Evolutionary conservation across 1,140 invertebrate genomes (phyloP), one percentile per base, ranked within the genome.

Genomic region (Magallana angulata): DNA sequence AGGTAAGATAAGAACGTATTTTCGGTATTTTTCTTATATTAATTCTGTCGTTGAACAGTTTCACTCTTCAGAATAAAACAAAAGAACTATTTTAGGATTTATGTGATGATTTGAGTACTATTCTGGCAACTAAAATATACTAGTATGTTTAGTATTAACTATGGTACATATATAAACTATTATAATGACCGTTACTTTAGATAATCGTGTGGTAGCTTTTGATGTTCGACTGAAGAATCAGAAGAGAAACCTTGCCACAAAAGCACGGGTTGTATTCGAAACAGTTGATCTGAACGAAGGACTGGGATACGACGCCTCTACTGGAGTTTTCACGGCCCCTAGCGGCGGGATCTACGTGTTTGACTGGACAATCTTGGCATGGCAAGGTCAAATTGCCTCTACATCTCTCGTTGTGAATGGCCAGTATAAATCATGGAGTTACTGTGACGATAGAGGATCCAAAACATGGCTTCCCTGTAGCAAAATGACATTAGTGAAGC

Each of bases 231-330:
- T 76, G 24, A 36, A 9, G 24, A 30, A 76, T 24, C 30, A 76
- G 48, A 76, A 76, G 14, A 36, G 68, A 12, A 36, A 30, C 14
- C 68, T 76, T 76, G 24, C 8, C 9, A 76, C 4, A 36, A 30
- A 30, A 30, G 12, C 68, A 36, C 24, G 36, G 68, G 68, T 76
- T 0, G 68, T 76, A 24, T 76, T 76, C 24, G 68, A 76, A 30
- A 36, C 68, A 6, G 68, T 76, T 24, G 68, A 76, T 5, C 14
- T 76, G 68, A 76, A 76, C 24, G 68, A 76, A 76, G 68, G 68
- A 12, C 68, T 12, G 24, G 68, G 68, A 36, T 76, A 76, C 24
- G 24, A 36, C 68, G 30, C 68, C 14, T 76, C 68, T 12, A 30
- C 30, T 24, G 68, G 68, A 30, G 11, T 76, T 7, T 76, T 76